Conservation (phyloP, 2,113 vertebrate genomes). For the Collichthys lucidus region DNA sequence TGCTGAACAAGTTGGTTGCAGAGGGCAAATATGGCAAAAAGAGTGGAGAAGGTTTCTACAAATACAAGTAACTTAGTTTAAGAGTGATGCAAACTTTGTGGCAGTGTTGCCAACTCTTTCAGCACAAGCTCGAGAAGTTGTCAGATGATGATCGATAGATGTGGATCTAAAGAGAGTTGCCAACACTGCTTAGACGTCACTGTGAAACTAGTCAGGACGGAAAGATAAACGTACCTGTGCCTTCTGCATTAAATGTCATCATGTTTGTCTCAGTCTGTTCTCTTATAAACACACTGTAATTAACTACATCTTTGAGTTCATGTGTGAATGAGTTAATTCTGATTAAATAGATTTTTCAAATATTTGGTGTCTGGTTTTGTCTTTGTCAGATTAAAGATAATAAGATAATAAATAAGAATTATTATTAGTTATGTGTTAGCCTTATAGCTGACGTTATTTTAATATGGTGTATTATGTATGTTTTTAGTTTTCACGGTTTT, state of each 20-base stretch:
- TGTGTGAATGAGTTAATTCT: conserved; percentile 5
- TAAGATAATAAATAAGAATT: too few species aligned
- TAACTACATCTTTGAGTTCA: neutral
- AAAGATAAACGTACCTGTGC: conserved; percentile 34
- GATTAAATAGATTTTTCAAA: conserved; percentile 49
- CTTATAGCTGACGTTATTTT: too few species aligned
- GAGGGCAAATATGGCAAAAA: conserved; percentile 95
- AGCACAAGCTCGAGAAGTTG: too few species aligned
- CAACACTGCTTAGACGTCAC: too few species aligned
- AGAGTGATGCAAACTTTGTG: too few species aligned
- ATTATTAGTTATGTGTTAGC: too few species aligned
- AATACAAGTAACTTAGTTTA: conserved; percentile 86
- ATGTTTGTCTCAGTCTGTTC: neutral
- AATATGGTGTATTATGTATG: too few species aligned
- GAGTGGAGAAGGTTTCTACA: conserved; percentile 96
- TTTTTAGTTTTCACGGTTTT: too few species aligned
- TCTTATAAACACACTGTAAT: neutral
- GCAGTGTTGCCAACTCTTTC: too few species aligned
- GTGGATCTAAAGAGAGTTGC: too few species aligned
- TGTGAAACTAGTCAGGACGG: neutral
- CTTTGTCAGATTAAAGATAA: neutral
- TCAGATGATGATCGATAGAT: too few species aligned
- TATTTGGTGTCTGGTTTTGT: neutral
- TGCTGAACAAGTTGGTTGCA: conserved; percentile 90
- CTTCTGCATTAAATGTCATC: conserved; percentile 26